A percentile compares a stretch with the other conserved stretches of the same genome.
phyloP scores from a whole-genome alignment of 2,888 invertebrate species.

The Zaprionus bogoriensis region DNA sequence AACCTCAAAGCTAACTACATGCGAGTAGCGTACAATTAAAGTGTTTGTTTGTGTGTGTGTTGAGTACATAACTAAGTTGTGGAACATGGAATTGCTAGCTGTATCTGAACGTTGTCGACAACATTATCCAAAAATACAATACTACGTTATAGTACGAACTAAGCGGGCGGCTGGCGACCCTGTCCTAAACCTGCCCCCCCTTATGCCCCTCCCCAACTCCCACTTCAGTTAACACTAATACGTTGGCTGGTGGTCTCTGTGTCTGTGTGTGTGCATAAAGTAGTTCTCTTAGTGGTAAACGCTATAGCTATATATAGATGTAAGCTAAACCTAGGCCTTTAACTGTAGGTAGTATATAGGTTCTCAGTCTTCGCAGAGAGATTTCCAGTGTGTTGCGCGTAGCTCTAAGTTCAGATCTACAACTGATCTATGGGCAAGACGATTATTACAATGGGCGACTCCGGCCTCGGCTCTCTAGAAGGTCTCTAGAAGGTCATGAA shows the following conservation, averaged over 20 bases:
- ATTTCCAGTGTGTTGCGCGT: slow-evolving; percentile 79
- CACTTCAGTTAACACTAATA: slow-evolving; percentile 70
- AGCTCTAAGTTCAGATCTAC: no score
- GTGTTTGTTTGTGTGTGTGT: no score
- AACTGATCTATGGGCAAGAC: slow-evolving; percentile 49
- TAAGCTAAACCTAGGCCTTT: slow-evolving; percentile 51
- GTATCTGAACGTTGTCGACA: slow-evolving; percentile 62
- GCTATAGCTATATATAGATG: slow-evolving; percentile 2
- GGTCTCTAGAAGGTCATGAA: slow-evolving; percentile 64
- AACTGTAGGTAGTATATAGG: slow-evolving; percentile 78
- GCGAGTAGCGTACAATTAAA: slow-evolving; percentile 8
- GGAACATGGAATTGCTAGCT: slow-evolving; percentile 78
- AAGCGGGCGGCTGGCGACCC: slow-evolving; percentile 26
- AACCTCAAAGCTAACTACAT: slow-evolving; percentile 20
- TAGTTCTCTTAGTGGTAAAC: not conserved
- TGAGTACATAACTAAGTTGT: slow-evolving; percentile 68
- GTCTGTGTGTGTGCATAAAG: slow-evolving; percentile 6
- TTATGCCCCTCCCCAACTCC: no score
- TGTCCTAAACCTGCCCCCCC: slow-evolving; percentile 39
- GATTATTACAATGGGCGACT: slow-evolving; percentile 41
- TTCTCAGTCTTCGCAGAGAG: slow-evolving; percentile 83
- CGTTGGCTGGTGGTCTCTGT: slow-evolving; percentile 62
- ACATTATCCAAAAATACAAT: slow-evolving; percentile 61
- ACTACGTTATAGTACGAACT: slow-evolving; percentile 42
- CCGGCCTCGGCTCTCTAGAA: not conserved